Conservation (phyloP, 2,888 invertebrate species). For the Azorinus chamasolen region DNA sequence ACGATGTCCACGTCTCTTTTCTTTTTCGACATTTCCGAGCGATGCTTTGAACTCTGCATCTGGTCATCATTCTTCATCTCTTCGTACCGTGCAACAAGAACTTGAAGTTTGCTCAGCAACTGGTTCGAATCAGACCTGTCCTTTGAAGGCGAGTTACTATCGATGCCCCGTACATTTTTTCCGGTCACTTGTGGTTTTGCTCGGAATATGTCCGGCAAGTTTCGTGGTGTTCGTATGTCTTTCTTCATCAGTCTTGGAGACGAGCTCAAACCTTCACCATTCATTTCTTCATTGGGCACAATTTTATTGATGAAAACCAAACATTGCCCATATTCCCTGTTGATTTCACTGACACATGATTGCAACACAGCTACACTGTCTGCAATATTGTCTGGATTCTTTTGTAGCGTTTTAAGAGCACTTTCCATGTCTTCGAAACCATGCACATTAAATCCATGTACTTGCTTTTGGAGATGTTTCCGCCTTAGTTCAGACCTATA, state of each 20-base stretch:
- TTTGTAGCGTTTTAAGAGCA: slow-evolving; percentile 50
- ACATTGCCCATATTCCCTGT: slow-evolving; percentile 69
- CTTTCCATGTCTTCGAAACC: slow-evolving; percentile 60
- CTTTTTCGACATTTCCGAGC: slow-evolving; percentile 55
- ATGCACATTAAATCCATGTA: slow-evolving; percentile 61
- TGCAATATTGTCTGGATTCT: slow-evolving; percentile 29
- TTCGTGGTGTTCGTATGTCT: slow-evolving; percentile 23
- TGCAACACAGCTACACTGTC: slow-evolving; percentile 54
- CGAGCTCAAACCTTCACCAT: slow-evolving; percentile 2
- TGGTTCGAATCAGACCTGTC: slow-evolving; percentile 49
- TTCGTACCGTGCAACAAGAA: slow-evolving; percentile 45
- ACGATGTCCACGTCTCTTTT: slow-evolving; percentile 57
- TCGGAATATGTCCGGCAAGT: slow-evolving; percentile 57
- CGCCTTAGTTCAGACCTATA: slow-evolving; percentile 63
- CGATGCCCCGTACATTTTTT: slow-evolving; percentile 32
- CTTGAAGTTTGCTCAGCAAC: slow-evolving; percentile 50
- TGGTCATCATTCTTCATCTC: slow-evolving; percentile 53
- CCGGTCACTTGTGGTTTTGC: slow-evolving; percentile 25
- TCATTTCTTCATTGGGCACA: slow-evolving; percentile 5
- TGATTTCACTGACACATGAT: slow-evolving; percentile 55
- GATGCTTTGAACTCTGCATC: slow-evolving; percentile 50
- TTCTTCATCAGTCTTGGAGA: slow-evolving; percentile 31
- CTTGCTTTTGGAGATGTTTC: slow-evolving; percentile 65
- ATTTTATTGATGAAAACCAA: slow-evolving; percentile 60
- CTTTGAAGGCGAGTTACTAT: slow-evolving; percentile 27